Percentiles rank a stretch among this genome's conserved stretches.
Conservation (phyloP, 2,113 vertebrate species). For the Pavo muticus region DNA sequence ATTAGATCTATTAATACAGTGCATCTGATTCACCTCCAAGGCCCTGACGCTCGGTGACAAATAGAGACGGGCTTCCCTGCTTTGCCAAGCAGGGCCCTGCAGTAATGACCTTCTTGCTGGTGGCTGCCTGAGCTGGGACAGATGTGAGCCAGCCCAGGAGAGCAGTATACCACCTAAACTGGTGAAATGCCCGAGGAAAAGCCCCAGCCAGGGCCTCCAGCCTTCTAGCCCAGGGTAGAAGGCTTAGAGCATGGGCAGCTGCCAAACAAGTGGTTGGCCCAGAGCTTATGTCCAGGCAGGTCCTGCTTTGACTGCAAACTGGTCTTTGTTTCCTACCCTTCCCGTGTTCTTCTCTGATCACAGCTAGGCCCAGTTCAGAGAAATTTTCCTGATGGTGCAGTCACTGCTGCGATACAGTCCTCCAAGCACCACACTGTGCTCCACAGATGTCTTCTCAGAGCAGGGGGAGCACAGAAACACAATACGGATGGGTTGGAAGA, state of each 20-base stretch:
- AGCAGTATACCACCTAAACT: rapidly evolving
- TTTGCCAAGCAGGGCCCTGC: neutral
- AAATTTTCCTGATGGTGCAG: neutral
- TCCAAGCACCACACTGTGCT: neutral
- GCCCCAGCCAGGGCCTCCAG: neutral
- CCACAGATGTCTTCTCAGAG: neutral
- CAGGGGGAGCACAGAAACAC: neutral
- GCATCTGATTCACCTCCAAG: conserved; percentile 60
- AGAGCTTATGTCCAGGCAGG: neutral
- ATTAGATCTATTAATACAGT: conserved; percentile 52
- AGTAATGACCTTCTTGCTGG: neutral
- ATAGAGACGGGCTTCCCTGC: neutral
- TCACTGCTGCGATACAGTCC: neutral
- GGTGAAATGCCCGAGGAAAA: neutral
- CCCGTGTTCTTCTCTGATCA: neutral
- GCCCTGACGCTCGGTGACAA: neutral
- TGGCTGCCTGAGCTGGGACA: rapidly evolving
- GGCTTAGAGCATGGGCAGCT: rapidly evolving
- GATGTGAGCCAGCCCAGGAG: neutral
- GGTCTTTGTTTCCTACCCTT: neutral
- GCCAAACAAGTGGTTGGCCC: neutral
- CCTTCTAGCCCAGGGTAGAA: too few species aligned
- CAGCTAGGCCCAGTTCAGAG: neutral
- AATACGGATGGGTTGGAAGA: too few species aligned
- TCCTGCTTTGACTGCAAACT: neutral